Percentiles rank a stretch among this genome's conserved stretches.
Evolutionary conservation across 2,113 vertebrate genomes (phyloP).

Genomic region (Corydoras maculifer): DNA sequence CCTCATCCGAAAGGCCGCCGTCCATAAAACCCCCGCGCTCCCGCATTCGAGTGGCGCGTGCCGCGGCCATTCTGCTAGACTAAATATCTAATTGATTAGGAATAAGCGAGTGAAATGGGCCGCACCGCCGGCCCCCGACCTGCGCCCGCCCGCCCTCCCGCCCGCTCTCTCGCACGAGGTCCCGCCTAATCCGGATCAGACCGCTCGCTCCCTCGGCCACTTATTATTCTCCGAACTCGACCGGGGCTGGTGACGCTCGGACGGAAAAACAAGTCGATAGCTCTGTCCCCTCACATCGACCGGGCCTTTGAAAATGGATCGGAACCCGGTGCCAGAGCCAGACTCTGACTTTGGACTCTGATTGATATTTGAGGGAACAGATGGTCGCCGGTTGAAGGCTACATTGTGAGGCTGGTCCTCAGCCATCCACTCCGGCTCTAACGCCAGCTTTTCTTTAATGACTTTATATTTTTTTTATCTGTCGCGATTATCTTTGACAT

Average conservation of each 20-base stretch:
- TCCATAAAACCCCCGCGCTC: background rate
- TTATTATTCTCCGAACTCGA: slow-evolving; percentile 19
- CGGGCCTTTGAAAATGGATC: slow-evolving; percentile 5
- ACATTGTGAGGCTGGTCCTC: background rate
- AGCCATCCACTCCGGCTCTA: background rate
- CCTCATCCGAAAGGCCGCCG: background rate
- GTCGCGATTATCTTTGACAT: no score
- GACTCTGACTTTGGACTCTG: background rate
- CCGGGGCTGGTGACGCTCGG: background rate
- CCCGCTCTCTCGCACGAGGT: background rate
- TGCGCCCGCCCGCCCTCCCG: background rate
- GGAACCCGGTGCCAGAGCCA: background rate
- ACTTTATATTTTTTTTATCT: no score
- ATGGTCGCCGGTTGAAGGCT: background rate
- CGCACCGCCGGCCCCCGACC: slow-evolving; percentile 8
- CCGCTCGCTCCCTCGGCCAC: slow-evolving; percentile 4
- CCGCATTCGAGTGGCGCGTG: background rate
- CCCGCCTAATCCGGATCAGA: slow-evolving; percentile 27
- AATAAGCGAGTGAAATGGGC: slow-evolving; percentile 26
- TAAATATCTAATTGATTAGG: slow-evolving; percentile 35
- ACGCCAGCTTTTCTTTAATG: no score
- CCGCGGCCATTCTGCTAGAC: slow-evolving; percentile 8
- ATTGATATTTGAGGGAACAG: background rate
- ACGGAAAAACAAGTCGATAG: slow-evolving; percentile 21
- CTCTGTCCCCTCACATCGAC: slow-evolving; percentile 1